Percentiles rank a stretch among this genome's conserved stretches.
phyloP scores from a whole-genome alignment of 2,113 vertebrate species.

The Sebastes fasciatus region DNA sequence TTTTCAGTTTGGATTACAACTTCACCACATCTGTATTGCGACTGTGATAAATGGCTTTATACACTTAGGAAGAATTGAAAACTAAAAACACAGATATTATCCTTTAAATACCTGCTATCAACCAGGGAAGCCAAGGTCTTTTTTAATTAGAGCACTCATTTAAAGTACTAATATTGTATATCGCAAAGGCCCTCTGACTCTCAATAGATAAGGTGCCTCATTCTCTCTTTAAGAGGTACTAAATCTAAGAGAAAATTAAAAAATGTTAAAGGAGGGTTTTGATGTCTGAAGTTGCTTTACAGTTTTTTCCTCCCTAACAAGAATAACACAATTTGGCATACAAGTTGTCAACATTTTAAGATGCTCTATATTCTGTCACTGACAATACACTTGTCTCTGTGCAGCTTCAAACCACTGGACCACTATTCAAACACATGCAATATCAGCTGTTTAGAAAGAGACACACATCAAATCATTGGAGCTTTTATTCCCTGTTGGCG shows the following conservation, averaged over 20 bases:
- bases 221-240: neutral
- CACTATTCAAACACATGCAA: constrained; percentile 10
- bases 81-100: neutral
- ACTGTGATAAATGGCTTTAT: too few relatives aligned
- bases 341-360: neutral
- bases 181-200: neutral
- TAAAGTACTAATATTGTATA: neutral
- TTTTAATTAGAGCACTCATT: neutral
- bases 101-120: neutral
- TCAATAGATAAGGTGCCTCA: neutral
- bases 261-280: neutral
- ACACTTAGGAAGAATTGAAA: neutral
- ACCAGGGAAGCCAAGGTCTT: neutral
- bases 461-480: neutral
- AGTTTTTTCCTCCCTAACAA: neutral
- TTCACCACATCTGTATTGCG: neutral
- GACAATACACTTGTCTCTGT: neutral
- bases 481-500: constrained; percentile 24
- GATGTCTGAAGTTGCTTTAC: neutral
- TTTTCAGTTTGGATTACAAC: neutral
- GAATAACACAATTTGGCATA: neutral
- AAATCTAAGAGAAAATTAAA: neutral
- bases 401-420: constrained; percentile 8
- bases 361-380: neutral
- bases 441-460: constrained; percentile 12